Conservation (phyloP, 2,888 invertebrate genomes). For the Epicampocera succincta region DNA sequence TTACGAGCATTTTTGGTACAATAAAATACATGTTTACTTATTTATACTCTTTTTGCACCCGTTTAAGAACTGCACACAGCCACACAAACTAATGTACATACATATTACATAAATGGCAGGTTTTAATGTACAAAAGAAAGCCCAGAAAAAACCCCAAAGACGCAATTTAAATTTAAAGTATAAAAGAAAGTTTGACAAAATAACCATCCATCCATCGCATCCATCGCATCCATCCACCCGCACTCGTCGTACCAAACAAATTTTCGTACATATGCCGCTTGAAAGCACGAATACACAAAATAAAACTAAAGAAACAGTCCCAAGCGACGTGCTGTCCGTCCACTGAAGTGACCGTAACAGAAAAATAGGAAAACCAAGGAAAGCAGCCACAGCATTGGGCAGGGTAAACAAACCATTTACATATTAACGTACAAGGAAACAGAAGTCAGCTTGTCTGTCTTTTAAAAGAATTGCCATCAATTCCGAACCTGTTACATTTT, state of each 20-base stretch:
- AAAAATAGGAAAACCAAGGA: constrained; percentile 74
- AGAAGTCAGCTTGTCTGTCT: constrained; percentile 51
- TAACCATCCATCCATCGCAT: constrained; percentile 39
- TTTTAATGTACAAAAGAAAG: constrained; percentile 4
- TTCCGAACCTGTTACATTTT: constrained; percentile 63
- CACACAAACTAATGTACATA: constrained; percentile 5
- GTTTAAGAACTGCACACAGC: neutral
- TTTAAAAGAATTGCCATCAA: constrained; percentile 42
- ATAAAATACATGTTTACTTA: constrained; percentile 59
- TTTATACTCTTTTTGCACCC: constrained; percentile 15
- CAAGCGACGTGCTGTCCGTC: constrained; percentile 53
- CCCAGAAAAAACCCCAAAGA: constrained; percentile 59
- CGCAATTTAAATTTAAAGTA: constrained; percentile 72
- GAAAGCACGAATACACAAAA: constrained; percentile 51
- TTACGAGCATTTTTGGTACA: constrained; percentile 58
- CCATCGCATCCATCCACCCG: neutral
- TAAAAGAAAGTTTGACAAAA: constrained; percentile 42
- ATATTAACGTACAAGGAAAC: constrained; percentile 59
- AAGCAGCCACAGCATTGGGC: constrained; percentile 65
- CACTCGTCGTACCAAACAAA: too few relatives aligned
- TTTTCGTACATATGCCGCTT: constrained; percentile 40
- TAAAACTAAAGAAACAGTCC: constrained; percentile 59
- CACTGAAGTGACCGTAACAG: constrained; percentile 69
- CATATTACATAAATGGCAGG: constrained; percentile 7
- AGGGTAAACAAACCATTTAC: constrained; percentile 62